Base-by-base conservation (phyloP, 2,113 vertebrate genomes). In the Solea solea region DNA sequence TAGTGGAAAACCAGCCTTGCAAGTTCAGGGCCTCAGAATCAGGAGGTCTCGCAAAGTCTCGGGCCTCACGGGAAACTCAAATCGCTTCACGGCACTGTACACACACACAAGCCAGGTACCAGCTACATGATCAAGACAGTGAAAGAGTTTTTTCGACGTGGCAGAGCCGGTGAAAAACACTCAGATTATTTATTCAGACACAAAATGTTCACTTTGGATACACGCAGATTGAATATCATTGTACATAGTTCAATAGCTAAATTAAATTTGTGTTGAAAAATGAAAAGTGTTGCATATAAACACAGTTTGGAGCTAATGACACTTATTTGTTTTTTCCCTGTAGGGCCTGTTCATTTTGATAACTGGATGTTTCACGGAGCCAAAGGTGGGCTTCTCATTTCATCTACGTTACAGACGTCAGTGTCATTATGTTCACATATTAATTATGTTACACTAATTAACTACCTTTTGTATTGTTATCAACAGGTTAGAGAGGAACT, bases 281-380 rank as follows among this genome's bases (percentile, higher is more conserved):
- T 53, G 51, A 53, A 27, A 53, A 53, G 27, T 54, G 14, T 39
- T 16, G 39, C 15, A 8, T 28, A 3, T 50, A 34, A 25, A 34
- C 10, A 16, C 2, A 66, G 44, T 50, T 12, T 14, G 25, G 11
- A 44, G 9, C 42, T 44, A 45, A 12, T 9, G 11, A 45, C 3
- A 45, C 63, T 14, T 2, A 9, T 16, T 9, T 16, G 9, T 48
- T 74, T 21, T 59, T 88, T 1, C 77, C 41, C 67, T 87, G 0
- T 64, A 95, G 94, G 94, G 94, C 1, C 52, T 95, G 54, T 92
- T 93, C 53, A 83, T 95, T 66, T 86, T 95, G 51, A 0, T 95
- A 9, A 91, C 89, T 9, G 93, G 92, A 1, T 91, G 85, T 81
- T 60, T 94, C 58, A 85, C 87, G 74, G 94, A 95, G 74, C 86